These are phyloP conservation scores for Euproctis similis DNA, from an alignment of 2,888 invertebrate species.

Conservation along the genomic window DNA sequence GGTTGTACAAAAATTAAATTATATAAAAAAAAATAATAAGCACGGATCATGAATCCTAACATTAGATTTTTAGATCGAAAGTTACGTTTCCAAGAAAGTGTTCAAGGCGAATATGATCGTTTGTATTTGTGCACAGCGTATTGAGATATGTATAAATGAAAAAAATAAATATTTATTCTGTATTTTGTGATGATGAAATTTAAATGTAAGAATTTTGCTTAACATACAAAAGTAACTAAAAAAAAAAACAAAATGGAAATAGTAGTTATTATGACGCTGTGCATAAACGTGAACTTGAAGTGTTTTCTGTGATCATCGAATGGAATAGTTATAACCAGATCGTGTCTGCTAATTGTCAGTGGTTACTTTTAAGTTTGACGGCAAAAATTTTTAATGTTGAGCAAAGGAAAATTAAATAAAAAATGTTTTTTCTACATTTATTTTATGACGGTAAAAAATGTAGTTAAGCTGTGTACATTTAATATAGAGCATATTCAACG, in stretches of 20 bases:
- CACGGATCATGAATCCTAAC: constrained; percentile 73
- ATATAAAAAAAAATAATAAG: constrained; percentile 45
- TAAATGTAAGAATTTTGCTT: constrained; percentile 41
- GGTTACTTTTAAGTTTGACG: constrained; percentile 64
- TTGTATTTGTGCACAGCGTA: constrained; percentile 36
- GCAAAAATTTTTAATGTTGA: constrained; percentile 60
- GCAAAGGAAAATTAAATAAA: constrained; percentile 37
- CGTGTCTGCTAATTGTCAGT: constrained; percentile 61
- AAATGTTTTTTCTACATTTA: constrained; percentile 65
- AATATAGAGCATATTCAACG: constrained; percentile 59
- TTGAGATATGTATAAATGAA: constrained; percentile 25
- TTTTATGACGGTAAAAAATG: constrained; percentile 61
- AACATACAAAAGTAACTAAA: constrained; percentile 28
- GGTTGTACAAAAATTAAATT: constrained; percentile 64
- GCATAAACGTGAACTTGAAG: constrained; percentile 36
- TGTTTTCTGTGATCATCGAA: constrained; percentile 68
- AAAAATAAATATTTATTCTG: constrained; percentile 31
- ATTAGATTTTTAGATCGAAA: constrained; percentile 68
- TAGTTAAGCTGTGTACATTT: constrained; percentile 72
- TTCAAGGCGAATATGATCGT: constrained; percentile 44
- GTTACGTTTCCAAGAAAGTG: constrained; percentile 74
- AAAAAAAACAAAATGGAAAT: constrained; percentile 33
- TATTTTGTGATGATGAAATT: constrained; percentile 47
- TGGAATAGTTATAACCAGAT: constrained; percentile 62
- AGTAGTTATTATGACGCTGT: constrained; percentile 29